Percentiles rank a stretch among this genome's conserved stretches.
Conservation (phyloP, 2,888 invertebrate species). For the Acleris cristana region DNA sequence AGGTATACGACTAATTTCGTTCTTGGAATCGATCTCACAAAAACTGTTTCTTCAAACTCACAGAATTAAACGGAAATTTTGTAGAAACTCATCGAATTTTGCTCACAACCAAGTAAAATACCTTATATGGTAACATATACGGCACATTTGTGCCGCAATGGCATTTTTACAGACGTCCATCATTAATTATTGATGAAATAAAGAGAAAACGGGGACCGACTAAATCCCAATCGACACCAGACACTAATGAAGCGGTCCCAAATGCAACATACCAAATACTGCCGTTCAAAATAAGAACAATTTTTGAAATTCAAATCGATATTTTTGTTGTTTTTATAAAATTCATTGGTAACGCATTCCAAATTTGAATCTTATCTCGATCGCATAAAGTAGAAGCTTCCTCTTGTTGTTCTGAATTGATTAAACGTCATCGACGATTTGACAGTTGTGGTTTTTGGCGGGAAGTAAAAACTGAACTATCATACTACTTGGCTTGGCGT, state of each 20-base stretch:
- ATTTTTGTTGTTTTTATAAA: conserved; percentile 30
- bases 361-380: conserved; percentile 18
- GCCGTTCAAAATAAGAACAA: conserved; percentile 43
- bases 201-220: conserved; percentile 51
- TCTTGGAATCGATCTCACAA: conserved; percentile 23
- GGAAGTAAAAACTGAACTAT: conserved; percentile 27
- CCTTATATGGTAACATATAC: conserved; percentile 41
- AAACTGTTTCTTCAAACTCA: conserved; percentile 16
- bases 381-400: background rate
- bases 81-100: conserved; percentile 30
- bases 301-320: conserved; percentile 54
- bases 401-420: conserved; percentile 10
- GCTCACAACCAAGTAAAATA: conserved; percentile 31
- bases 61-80: conserved; percentile 28
- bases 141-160: conserved; percentile 47
- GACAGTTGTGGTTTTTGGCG: conserved; percentile 32
- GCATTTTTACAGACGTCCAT: conserved; percentile 43
- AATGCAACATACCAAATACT: conserved; percentile 57
- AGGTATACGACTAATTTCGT: conserved; percentile 1
- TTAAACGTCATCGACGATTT: conserved; percentile 34
- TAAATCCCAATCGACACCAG: conserved; percentile 65
- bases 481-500: conserved; percentile 18
- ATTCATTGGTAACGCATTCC: conserved; percentile 8
- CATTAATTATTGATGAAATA: conserved; percentile 70
- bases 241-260: conserved; percentile 63